A percentile compares a stretch with the other conserved stretches of the same genome.
These are phyloP conservation scores for Ammodytes dubius DNA, from an alignment of 2,113 vertebrate species.

Conservation along the genomic window DNA sequence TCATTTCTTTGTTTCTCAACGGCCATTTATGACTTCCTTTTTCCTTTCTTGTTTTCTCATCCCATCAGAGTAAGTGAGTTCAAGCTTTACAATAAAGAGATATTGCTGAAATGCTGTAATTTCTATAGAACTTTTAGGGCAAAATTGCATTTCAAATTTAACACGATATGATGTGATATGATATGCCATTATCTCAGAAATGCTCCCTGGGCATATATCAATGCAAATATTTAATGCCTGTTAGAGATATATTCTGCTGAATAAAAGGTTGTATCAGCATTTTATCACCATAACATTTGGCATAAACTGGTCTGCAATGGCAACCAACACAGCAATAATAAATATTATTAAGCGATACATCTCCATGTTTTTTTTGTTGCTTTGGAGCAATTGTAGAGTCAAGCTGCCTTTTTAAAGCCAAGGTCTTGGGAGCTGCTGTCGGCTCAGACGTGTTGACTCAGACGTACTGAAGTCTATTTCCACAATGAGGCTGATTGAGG, in stretches of 20 bases:
- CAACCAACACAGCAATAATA: background rate
- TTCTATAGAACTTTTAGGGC: too few relatives aligned
- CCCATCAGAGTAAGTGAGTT: background rate
- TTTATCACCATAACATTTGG: background rate
- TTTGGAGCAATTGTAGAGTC: background rate
- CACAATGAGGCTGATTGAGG: slow-evolving; percentile 70
- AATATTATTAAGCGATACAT: background rate
- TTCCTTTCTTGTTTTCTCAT: background rate
- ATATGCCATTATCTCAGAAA: background rate
- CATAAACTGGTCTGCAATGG: background rate
- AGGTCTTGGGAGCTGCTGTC: slow-evolving; percentile 50
- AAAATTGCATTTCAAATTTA: too few relatives aligned
- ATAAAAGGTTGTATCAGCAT: background rate
- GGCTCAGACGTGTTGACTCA: slow-evolving; percentile 62
- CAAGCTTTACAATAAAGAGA: background rate
- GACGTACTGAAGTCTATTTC: slow-evolving; percentile 40
- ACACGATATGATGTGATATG: background rate
- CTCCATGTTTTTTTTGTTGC: background rate
- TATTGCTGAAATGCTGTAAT: background rate
- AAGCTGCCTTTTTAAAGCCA: slow-evolving; percentile 13
- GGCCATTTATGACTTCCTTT: background rate
- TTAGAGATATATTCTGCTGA: background rate
- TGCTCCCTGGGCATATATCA: background rate
- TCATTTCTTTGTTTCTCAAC: background rate
- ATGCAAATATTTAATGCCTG: background rate